These are phyloP conservation scores for Calliopsis andreniformis DNA, from an alignment of 1,140 invertebrate genomes.

Conservation along the genomic window DNA sequence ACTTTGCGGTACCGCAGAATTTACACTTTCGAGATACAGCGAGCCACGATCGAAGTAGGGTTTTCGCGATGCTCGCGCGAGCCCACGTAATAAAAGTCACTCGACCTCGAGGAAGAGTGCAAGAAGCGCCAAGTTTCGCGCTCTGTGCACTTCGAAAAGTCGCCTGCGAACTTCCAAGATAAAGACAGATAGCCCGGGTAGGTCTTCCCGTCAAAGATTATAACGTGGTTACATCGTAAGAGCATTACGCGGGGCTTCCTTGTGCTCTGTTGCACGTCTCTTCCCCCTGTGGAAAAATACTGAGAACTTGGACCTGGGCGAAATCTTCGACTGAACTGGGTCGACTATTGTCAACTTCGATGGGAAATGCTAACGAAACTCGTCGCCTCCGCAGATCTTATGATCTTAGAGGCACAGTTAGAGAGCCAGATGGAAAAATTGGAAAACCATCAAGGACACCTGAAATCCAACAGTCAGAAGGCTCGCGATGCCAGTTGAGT, in stretches of 20 bases:
- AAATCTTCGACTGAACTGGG: neutral
- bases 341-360: too few species aligned
- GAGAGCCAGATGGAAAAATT: neutral
- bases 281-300: constrained; percentile 1
- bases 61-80: neutral
- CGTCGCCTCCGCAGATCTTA: too few species aligned
- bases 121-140: constrained; percentile 3
- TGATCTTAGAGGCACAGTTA: neutral
- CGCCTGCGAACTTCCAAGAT: constrained; percentile 67
- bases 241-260: constrained; percentile 72
- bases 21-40: too few species aligned
- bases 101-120: constrained; percentile 3
- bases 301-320: too few species aligned
- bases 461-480: constrained; percentile 15
- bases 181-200: constrained; percentile 65
- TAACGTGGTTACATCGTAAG: constrained; percentile 71
- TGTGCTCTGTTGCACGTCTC: constrained; percentile 14
- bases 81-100: constrained; percentile 35
- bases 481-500: constrained; percentile 17
- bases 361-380: constrained; percentile 1
- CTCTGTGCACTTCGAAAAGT: neutral
- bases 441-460: neutral
- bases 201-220: constrained; percentile 75
- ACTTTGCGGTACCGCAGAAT: too few species aligned
- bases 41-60: too few species aligned